A percentile compares a stretch with the other conserved stretches of the same genome.
Evolutionary conservation across 1,140 invertebrate genomes (phyloP).

Genomic region (Akabosia matsudoensis): DNA sequence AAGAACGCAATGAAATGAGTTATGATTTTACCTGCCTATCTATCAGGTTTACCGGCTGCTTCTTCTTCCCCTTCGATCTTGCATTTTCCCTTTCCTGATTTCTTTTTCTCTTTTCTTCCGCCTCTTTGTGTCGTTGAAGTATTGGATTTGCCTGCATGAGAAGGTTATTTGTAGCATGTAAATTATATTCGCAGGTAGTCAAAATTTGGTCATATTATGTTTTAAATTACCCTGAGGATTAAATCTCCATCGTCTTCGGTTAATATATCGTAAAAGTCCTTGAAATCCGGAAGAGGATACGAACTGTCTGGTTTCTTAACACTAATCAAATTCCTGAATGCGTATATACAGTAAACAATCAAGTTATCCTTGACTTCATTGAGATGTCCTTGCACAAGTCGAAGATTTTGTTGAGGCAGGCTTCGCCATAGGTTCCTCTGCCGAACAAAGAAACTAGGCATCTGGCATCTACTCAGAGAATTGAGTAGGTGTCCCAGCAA

Average conservation of each 20-base stretch:
- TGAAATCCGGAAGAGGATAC: conserved; percentile 64
- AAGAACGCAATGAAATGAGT: too few species aligned
- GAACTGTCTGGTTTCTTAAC: conserved; percentile 59
- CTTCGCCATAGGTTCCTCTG: conserved; percentile 68
- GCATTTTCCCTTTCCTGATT: not conserved
- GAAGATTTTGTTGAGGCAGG: conserved; percentile 61
- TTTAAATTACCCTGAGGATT: conserved; percentile 26
- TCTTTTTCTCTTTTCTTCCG: not conserved
- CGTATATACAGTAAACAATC: conserved; percentile 63
- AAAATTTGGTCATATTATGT: not conserved
- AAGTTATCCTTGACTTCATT: conserved; percentile 67
- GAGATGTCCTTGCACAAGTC: conserved; percentile 63
- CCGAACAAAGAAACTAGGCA: conserved; percentile 70
- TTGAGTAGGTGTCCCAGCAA: conserved; percentile 58
- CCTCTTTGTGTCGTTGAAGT: not conserved
- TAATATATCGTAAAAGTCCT: conserved; percentile 62
- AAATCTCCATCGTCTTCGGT: conserved; percentile 48
- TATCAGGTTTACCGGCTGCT: not conserved
- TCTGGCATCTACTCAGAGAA: conserved; percentile 55
- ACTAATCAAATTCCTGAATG: conserved; percentile 61
- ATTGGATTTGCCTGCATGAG: not conserved
- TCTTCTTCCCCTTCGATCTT: not conserved
- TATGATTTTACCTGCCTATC: not conserved
- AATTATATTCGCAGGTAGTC: not conserved
- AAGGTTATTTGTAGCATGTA: not conserved